Evolutionary conservation across 2,797 vertebrate genomes (phyloP).

Genomic region (Lutra lutra): DNA sequence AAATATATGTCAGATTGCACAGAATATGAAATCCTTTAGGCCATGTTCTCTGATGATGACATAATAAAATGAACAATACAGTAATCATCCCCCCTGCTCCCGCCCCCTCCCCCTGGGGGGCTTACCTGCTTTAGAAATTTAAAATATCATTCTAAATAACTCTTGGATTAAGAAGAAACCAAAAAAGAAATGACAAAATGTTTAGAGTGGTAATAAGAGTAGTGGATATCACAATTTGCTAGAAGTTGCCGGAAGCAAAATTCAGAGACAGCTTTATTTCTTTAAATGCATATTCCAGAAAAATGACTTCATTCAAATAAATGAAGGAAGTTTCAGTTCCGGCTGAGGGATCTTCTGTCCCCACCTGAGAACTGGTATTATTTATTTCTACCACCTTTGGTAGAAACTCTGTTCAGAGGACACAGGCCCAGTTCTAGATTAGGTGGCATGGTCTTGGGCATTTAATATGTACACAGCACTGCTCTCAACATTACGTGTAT

Average conservation of each 20-base stretch:
- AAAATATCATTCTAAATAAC: not conserved
- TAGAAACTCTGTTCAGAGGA: not conserved
- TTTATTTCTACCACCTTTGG: not conserved
- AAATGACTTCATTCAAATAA: not conserved
- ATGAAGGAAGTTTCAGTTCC: not conserved
- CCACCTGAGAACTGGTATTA: not conserved
- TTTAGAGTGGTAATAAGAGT: not conserved
- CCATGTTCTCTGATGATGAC: not conserved
- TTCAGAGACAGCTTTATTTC: not conserved
- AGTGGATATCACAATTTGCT: not conserved
- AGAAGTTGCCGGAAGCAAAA: not conserved
- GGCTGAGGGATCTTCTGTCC: not conserved
- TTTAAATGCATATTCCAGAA: not conserved
- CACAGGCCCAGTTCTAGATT: not conserved
- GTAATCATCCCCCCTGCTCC: not conserved
- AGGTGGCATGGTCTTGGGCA: not conserved
- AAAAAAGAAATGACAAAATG: not conserved
- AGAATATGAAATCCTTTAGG: not conserved
- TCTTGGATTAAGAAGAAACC: not conserved
- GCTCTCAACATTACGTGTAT: not conserved
- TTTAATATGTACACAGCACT: not conserved
- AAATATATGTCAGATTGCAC: not conserved
- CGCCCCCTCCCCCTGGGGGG: accelerated
- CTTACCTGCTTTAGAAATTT: not conserved
- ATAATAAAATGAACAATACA: not conserved